phyloP scores from a whole-genome alignment of 1,140 invertebrate species.

The Alviniconcha marisindica region DNA sequence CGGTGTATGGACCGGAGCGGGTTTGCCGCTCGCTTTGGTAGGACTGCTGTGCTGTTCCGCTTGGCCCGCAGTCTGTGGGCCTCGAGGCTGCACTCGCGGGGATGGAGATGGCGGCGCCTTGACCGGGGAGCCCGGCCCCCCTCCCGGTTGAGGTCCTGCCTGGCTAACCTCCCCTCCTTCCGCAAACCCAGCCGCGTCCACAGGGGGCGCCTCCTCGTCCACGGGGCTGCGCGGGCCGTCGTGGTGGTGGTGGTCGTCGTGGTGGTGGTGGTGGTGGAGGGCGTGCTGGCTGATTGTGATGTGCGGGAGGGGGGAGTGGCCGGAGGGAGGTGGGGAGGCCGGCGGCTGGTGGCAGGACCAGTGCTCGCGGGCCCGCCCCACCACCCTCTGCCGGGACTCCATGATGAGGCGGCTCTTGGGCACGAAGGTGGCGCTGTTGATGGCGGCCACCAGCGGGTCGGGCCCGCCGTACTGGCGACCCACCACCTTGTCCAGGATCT shows the following conservation, averaged over 20 bases:
- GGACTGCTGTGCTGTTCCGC: not conserved
- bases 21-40: not conserved
- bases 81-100: not conserved
- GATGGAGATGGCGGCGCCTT: no score
- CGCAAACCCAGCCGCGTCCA: no score
- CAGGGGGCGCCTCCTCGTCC: no score
- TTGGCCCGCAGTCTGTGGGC: not conserved
- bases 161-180: no score
- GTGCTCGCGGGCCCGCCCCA: conserved; percentile 18
- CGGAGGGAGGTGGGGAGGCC: not conserved
- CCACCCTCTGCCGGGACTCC: conserved; percentile 30
- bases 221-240: not conserved
- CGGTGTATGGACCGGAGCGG: not conserved
- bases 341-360: not conserved
- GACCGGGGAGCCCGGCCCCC: not conserved
- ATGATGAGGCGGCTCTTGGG: conserved; percentile 36
- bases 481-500: conserved; percentile 35
- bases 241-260: not conserved
- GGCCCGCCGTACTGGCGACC: conserved; percentile 1
- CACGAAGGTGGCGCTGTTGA: not conserved
- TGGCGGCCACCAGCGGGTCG: conserved; percentile 29
- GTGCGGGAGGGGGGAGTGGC: conserved; percentile 4
- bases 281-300: conserved; percentile 9
- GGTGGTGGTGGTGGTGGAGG: not conserved
- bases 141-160: not conserved